Conservation (phyloP, 37 sponge, comb jelly and placozoan genomes). For the Beroe forskalii region DNA sequence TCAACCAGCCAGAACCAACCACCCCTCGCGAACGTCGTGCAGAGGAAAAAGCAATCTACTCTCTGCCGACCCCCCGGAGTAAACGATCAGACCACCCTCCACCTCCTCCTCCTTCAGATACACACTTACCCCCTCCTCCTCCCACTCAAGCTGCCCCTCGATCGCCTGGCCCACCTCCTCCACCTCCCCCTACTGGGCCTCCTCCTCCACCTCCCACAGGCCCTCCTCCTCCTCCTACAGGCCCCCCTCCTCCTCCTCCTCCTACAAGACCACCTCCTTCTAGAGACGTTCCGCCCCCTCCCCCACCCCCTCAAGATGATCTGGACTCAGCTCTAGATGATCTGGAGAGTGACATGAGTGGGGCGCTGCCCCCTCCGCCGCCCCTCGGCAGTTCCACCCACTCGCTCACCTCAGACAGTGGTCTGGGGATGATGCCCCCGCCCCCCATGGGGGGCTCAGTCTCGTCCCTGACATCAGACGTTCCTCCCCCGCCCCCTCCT, state of each 20-base stretch:
- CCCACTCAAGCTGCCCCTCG: too few species aligned
- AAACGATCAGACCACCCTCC: neutral
- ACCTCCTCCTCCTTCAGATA: neutral
- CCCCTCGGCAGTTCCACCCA: neutral
- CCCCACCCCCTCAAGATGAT: neutral
- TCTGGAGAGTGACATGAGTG: neutral
- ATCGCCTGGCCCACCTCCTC: neutral
- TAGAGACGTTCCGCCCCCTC: neutral
- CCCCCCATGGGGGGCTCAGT: too few species aligned
- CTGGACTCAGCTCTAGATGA: slow-evolving; percentile 17
- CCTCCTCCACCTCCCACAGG: too few species aligned
- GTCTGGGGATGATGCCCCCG: too few species aligned
- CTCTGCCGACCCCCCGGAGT: slow-evolving; percentile 8
- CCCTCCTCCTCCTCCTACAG: too few species aligned
- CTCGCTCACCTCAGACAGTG: slow-evolving; percentile 1
- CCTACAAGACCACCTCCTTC: neutral
- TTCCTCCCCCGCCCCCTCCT: slow-evolving; percentile 32
- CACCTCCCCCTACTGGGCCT: neutral
- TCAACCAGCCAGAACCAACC: neutral
- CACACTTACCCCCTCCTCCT: neutral
- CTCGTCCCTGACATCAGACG: too few species aligned
- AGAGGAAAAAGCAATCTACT: too few species aligned
- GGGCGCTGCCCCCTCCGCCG: neutral
- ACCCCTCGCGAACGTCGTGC: too few species aligned
- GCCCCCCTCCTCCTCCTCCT: neutral